Percentiles rank a stretch among this genome's conserved stretches.
Conservation (phyloP, 2,888 invertebrate genomes). For the Netelia virgata region DNA sequence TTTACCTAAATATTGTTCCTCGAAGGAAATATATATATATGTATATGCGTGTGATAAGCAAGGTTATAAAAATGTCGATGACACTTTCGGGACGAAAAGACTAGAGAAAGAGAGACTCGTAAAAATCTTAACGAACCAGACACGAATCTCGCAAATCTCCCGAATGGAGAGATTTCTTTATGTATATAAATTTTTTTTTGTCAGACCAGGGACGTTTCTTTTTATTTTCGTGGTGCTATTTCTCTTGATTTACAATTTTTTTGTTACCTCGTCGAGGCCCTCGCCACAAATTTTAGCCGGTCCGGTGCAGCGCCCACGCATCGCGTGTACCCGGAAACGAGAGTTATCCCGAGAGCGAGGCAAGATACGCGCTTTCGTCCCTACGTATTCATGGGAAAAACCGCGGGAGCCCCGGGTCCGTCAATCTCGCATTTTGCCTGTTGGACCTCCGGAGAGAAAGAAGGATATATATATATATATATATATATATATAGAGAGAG, state of each 20-base stretch:
- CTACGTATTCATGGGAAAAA: constrained; percentile 56
- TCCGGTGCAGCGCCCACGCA: constrained; percentile 1
- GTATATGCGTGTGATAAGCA: not conserved
- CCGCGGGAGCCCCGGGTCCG: not conserved
- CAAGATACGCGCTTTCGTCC: constrained; percentile 14
- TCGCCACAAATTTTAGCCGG: constrained; percentile 28
- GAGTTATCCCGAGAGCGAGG: constrained; percentile 41
- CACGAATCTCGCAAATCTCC: constrained; percentile 1
- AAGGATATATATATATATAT: too few relatives aligned
- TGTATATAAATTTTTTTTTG: not conserved
- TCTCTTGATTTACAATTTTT: constrained; percentile 12
- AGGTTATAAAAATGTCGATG: too few relatives aligned
- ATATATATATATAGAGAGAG: too few relatives aligned
- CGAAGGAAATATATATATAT: not conserved
- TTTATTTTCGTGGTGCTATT: constrained; percentile 1
- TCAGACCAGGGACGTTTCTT: not conserved
- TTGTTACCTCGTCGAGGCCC: constrained; percentile 3
- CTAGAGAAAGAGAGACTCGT: too few relatives aligned
- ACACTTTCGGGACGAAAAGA: too few relatives aligned
- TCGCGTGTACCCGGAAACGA: constrained; percentile 36
- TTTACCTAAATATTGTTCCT: not conserved
- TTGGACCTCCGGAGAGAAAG: constrained; percentile 25
- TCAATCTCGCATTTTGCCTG: constrained; percentile 14
- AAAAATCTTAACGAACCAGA: not conserved
- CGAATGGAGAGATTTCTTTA: not conserved